Evolutionary conservation across 1,140 invertebrate genomes (phyloP).

Genomic region (Phortica variegata): DNA sequence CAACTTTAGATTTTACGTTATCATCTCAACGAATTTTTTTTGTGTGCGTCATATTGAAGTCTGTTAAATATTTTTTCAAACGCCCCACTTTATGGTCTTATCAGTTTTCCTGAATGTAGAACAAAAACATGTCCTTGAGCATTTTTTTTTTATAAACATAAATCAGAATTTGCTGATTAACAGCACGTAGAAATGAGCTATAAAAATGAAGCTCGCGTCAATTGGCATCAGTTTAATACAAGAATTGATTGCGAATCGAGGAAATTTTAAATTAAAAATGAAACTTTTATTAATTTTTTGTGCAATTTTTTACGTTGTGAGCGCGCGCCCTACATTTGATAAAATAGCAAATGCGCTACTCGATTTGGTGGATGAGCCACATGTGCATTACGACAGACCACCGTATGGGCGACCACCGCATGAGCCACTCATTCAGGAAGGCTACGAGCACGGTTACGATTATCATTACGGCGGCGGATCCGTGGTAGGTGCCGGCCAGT

Average conservation of each 20-base stretch:
- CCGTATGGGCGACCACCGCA: slow-evolving; percentile 4
- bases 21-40: too few relatives aligned
- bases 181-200: slow-evolving; percentile 11
- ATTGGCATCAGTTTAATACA: slow-evolving; percentile 4
- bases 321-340: slow-evolving; percentile 38
- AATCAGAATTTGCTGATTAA: slow-evolving; percentile 4
- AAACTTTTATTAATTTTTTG: too few relatives aligned
- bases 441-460: slow-evolving; percentile 28
- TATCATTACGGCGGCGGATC: slow-evolving; percentile 35
- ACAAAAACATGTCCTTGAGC: too few relatives aligned
- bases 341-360: slow-evolving; percentile 33
- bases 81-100: too few relatives aligned
- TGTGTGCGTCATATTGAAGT: too few relatives aligned
- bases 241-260: too few relatives aligned
- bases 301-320: too few relatives aligned
- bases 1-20: too few relatives aligned
- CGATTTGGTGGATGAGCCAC: slow-evolving; percentile 12
- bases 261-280: too few relatives aligned
- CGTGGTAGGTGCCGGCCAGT: not conserved
- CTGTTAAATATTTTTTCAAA: too few relatives aligned
- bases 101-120: too few relatives aligned
- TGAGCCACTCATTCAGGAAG: slow-evolving; percentile 29
- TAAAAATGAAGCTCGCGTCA: slow-evolving; percentile 6
- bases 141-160: too few relatives aligned
- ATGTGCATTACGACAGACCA: not conserved